Conservation (phyloP, 2,797 vertebrate species). For the Acrossocheilus wenchowensis region DNA sequence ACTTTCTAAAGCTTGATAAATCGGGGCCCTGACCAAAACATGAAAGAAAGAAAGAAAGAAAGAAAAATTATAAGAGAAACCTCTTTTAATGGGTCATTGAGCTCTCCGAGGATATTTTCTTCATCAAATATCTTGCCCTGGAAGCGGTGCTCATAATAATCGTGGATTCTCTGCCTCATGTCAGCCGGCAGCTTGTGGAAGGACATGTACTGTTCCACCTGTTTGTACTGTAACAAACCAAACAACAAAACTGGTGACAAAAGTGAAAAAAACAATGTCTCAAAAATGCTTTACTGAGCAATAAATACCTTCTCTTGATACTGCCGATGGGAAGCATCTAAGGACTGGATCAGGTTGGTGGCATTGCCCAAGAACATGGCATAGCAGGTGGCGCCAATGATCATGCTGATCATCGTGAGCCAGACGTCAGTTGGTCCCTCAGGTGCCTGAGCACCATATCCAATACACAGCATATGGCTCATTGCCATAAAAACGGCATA, state of each 20-base stretch:
- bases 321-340: constrained; percentile 94
- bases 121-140: constrained; percentile 99
- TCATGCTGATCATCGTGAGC: constrained; percentile 95
- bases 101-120: constrained; percentile 85
- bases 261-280: not conserved
- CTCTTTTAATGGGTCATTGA: constrained; percentile 94
- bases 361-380: constrained; percentile 98
- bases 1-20: too few relatives aligned
- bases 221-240: constrained; percentile 86
- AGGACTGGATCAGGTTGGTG: constrained; percentile 90
- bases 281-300: not conserved
- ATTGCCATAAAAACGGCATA: constrained; percentile 94
- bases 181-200: constrained; percentile 94
- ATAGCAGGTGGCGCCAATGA: constrained; percentile 94
- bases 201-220: constrained; percentile 99
- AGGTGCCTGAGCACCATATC: constrained; percentile 90
- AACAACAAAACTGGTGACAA: not conserved
- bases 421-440: constrained; percentile 85
- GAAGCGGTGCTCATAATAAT: constrained; percentile 75
- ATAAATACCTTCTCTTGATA: constrained; percentile 96
- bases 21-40: not conserved
- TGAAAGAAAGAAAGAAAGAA: not conserved
- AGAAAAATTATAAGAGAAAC: constrained; percentile 66
- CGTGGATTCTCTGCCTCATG: constrained; percentile 88
- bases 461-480: constrained; percentile 98